These are phyloP conservation scores for Limnephilus lunatus DNA, from an alignment of 2,888 invertebrate species.

Conservation along the genomic window DNA sequence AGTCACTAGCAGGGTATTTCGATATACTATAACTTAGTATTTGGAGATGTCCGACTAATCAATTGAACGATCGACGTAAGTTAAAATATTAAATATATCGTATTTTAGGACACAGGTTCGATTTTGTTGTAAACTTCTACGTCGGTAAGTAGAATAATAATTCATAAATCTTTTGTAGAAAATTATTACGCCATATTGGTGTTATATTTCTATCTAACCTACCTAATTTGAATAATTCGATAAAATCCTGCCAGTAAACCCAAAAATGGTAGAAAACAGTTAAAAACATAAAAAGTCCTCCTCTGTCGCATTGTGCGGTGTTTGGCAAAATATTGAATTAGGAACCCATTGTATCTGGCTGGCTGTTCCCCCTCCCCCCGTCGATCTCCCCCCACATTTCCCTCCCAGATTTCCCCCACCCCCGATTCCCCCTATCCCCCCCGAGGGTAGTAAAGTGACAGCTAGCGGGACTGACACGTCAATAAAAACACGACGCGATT, in stretches of 20 bases:
- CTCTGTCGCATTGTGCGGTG: slow-evolving; percentile 61
- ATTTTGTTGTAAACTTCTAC: no score
- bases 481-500: slow-evolving; percentile 43
- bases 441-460: slow-evolving; percentile 45
- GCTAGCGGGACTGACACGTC: slow-evolving; percentile 42
- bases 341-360: slow-evolving; percentile 64
- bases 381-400: neutral
- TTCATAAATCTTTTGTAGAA: no score
- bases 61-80: no score
- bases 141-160: no score
- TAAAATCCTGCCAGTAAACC: neutral
- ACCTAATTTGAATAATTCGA: neutral
- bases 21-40: no score
- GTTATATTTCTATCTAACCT: no score
- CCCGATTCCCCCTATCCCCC: neutral
- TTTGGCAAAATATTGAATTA: slow-evolving; percentile 67
- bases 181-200: neutral
- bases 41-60: no score
- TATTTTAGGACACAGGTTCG: no score
- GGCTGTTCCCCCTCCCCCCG: slow-evolving; percentile 24
- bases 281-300: neutral
- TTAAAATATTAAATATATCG: no score
- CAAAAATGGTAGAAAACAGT: neutral
- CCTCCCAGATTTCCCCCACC: neutral
- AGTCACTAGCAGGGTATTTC: no score